Evolutionary conservation across 2,888 invertebrate genomes (phyloP).

Genomic region (Netelia inedita): DNA sequence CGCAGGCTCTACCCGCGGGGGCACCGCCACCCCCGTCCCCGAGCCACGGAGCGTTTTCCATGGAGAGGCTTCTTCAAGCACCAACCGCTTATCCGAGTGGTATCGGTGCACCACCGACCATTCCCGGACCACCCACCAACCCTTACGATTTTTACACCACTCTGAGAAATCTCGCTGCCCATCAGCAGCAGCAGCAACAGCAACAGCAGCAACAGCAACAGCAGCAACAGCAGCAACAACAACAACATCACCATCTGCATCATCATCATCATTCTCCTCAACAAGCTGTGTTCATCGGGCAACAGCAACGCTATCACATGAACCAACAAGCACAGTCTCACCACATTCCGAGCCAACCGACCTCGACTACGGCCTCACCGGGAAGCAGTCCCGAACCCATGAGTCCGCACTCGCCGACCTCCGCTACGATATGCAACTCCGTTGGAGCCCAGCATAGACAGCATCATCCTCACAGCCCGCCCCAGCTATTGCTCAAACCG

Average conservation of each 20-base stretch:
- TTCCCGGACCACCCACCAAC: slow-evolving; percentile 76
- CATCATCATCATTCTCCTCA: slow-evolving; percentile 78
- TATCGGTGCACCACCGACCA: slow-evolving; percentile 62
- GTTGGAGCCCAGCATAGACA: slow-evolving; percentile 83
- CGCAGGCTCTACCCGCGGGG: slow-evolving; percentile 82
- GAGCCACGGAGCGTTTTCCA: slow-evolving; percentile 86
- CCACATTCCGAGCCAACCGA: slow-evolving; percentile 76
- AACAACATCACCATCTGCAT: slow-evolving; percentile 74
- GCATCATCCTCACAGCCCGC: slow-evolving; percentile 81
- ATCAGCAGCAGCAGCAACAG: slow-evolving; percentile 83
- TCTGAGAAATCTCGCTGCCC: slow-evolving; percentile 85
- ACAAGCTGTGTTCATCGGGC: slow-evolving; percentile 71
- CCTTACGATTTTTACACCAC: slow-evolving; percentile 86
- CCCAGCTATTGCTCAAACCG: slow-evolving; percentile 82
- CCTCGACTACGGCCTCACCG: slow-evolving; percentile 82
- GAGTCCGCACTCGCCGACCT: slow-evolving; percentile 83
- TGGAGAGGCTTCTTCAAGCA: slow-evolving; percentile 85
- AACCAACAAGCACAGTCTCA: slow-evolving; percentile 68
- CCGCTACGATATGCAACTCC: slow-evolving; percentile 85
- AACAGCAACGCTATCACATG: slow-evolving; percentile 73
- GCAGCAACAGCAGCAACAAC: slow-evolving; percentile 84
- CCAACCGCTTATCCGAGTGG: slow-evolving; percentile 75
- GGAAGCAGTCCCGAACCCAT: slow-evolving; percentile 86
- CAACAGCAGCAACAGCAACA: slow-evolving; percentile 77
- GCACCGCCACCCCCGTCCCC: slow-evolving; percentile 85